Evolutionary conservation across 1,140 invertebrate species (phyloP).

Genomic region (Vanessa atalanta): DNA sequence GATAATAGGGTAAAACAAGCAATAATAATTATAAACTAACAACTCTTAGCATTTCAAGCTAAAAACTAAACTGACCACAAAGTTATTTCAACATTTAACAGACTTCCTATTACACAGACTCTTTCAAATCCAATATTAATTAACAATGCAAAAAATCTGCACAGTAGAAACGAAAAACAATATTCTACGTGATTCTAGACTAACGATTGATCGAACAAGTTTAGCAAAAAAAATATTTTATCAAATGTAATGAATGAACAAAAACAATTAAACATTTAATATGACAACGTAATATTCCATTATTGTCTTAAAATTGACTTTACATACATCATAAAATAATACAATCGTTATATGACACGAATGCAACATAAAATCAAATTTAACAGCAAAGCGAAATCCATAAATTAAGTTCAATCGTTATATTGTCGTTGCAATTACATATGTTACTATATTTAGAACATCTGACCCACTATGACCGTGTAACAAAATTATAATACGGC

Average conservation of each 20-base stretch:
- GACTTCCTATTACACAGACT: too few species aligned
- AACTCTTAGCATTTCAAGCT: neutral
- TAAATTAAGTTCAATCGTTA: constrained; percentile 24
- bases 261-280: too few species aligned
- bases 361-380: neutral
- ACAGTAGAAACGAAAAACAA: too few species aligned
- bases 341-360: neutral
- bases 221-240: too few species aligned
- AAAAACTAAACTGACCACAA: too few species aligned
- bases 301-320: neutral
- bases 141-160: too few species aligned
- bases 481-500: constrained; percentile 22
- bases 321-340: neutral
- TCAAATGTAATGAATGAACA: too few species aligned
- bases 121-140: too few species aligned
- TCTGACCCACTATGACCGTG: constrained; percentile 30
- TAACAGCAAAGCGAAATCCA: neutral
- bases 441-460: constrained; percentile 37
- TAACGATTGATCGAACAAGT: too few species aligned
- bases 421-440: constrained; percentile 30
- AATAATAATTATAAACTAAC: neutral
- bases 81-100: too few species aligned
- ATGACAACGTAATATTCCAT: neutral
- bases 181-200: too few species aligned
- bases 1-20: neutral